Base-by-base conservation (phyloP, 1,140 invertebrate species). In the Vanessa tameamea region DNA sequence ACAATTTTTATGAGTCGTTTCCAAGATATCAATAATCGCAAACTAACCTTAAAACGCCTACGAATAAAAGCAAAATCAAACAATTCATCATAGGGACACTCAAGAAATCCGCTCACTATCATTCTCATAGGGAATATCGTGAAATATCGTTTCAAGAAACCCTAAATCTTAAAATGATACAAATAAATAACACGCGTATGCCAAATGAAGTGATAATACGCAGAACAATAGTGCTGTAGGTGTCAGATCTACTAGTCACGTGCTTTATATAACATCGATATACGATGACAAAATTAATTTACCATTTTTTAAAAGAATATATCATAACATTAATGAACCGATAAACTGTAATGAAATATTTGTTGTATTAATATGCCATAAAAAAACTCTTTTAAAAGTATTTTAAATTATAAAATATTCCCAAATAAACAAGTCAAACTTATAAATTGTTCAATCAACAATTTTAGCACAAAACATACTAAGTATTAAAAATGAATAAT, bases 191-290 rank as follows among this genome's bases (percentile, higher is more conserved):
- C 73, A 77, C 80, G 78, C 84, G 80, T 87, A 79, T 79, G 82
- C 80, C 78, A 84, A 86, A 86, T 86, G 81, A 84, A 87, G 86
- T 87, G 87, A 87, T 87, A 89, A 89, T 87, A 82, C 83, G 80
- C 78, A 74, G 69, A 76, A 84, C 83, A 82, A 85, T 85, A 71
- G 76, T 68, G 66, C 73, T 73, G 75, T 82, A 64, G 83, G 73
- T 83, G 82, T 83, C 75, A 72, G 72, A 75, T 78, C 78, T 73
- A 59, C 64, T 84, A 86, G 84, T 78, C 78, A 81, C 69, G 83
- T 64, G 15, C 59, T 20, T 57, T 59, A 5, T 14, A 31, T 14
- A 47, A 20, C 64, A 64, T 69, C 55, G 71, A 61, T 23, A 37
- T 20, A 43, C 57, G 67, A 72, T 70, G 72, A 76, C 73, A 70